Percentiles rank a stretch among this genome's conserved stretches.
Conservation (phyloP, 92 coral and sea anemone genomes). For the Anthopleura xanthogrammica region DNA sequence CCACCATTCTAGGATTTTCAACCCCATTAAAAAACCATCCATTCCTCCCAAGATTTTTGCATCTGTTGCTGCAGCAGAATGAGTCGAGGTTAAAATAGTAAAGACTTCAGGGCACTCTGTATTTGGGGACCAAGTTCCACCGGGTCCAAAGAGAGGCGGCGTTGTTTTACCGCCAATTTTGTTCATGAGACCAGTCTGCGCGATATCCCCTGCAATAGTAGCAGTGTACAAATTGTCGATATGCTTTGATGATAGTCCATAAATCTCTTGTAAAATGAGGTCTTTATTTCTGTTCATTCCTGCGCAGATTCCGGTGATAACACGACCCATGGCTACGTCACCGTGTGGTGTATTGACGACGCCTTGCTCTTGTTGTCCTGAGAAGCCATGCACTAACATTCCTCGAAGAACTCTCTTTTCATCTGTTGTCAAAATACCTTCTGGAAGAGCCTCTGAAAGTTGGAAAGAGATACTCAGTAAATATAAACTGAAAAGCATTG, state of each 20-base stretch:
- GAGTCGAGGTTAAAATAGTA: neutral
- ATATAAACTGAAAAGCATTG: neutral
- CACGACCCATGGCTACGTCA: constrained; percentile 58
- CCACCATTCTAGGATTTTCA: constrained; percentile 46
- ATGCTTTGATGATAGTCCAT: constrained; percentile 30
- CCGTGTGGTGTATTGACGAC: constrained; percentile 48
- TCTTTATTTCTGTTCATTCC: constrained; percentile 40
- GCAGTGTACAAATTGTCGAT: constrained; percentile 56
- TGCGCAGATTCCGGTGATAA: constrained; percentile 53
- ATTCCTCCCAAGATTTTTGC: constrained; percentile 50
- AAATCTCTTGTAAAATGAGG: constrained; percentile 24
- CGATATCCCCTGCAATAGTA: constrained; percentile 53
- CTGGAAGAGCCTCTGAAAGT: constrained; percentile 19
- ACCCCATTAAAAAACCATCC: constrained; percentile 56
- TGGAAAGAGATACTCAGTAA: neutral
- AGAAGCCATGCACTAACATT: constrained; percentile 35
- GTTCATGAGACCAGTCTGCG: constrained; percentile 20
- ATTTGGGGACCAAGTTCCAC: constrained; percentile 51
- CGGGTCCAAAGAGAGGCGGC: constrained; percentile 39
- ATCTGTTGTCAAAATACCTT: constrained; percentile 26
- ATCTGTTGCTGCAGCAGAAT: constrained; percentile 40
- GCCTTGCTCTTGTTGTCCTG: constrained; percentile 34
- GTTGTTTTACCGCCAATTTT: neutral
- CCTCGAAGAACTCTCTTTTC: constrained; percentile 37
- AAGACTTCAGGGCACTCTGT: constrained; percentile 32